Base-by-base conservation (phyloP, 2,113 vertebrate species). In the Amphilophus citrinellus region DNA sequence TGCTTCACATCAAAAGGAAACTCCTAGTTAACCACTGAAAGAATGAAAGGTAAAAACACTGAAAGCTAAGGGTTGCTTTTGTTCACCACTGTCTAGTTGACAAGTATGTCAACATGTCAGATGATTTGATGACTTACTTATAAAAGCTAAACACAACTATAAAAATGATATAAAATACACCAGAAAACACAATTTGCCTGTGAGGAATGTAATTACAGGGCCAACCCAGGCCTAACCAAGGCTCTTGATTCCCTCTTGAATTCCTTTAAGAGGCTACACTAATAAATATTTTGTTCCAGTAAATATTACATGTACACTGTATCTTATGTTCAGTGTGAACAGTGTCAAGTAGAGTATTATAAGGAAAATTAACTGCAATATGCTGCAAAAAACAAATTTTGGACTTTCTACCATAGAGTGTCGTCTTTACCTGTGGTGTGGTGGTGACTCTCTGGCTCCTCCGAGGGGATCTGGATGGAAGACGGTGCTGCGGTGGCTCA, bases 391-490 rank as follows among this genome's bases (percentile, higher is more conserved):
- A 18, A 2, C 6, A 50, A 5, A 17, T 50, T 50, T 50, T 7
- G 6, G 5, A 3, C 7, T 7, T 53, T 18, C 17, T 18, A 32
- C 5, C 0, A 6, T 53, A 53, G 66, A 53, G 4, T 13, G 13
- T 9, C 7, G 32, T 57, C 7, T 61, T 77, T 60, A 98, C 97
- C 97, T 98, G 98, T 89, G 98, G 97, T 86, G 97, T 95, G 90
- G 98, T 97, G 14, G 95, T 96, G 92, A 97, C 96, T 89, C 98
- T 97, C 93, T 97, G 98, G 91, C 98, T 99, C 95, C 98, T 97
- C 94, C 98, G 97, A 76, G 97, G 98, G 62, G 98, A 99, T 92
- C 97, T 96, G 89, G 97, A 98, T 61, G 95, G 96, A 92, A 97
- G 91, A 50, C 94, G 94, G 83, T 90, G 93, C 65, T 88, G 90